Base-by-base conservation (phyloP, 2,113 vertebrate species). In the Oriolus oriolus region DNA sequence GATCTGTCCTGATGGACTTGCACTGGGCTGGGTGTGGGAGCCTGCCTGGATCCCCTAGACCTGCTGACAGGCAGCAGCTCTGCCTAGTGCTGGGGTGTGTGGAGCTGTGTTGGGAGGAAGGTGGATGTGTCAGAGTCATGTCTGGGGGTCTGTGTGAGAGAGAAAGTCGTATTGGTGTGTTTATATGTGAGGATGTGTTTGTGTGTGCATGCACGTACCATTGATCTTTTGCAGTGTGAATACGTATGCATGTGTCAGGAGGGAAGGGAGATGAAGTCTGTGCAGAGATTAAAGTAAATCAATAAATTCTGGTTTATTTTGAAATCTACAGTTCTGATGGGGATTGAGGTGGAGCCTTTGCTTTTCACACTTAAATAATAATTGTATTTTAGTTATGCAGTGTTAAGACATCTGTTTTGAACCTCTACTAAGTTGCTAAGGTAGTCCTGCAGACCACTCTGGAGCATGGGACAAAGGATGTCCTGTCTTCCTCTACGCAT, bases 1-100 rank as follows among this genome's bases (percentile, higher is more conserved):
- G 0, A 23, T 31, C 19, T 61, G 22, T 45, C 19, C 37, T 1
- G 0, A 11, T 19, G 24, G 18, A 61, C 16, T 20, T 75, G 49
- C 8, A 0, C 27, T 71, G 56, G 31, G 45, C 19, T 57, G 52
- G 13, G 6, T 41, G 30, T 13, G 21, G 37, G 31, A 92, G 9
- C 31, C 19, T 9, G 4, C 20, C 35, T 78, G n/a, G 37, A 54
- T 74, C 5, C 23, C 37, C 21, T 30, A 79, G 56, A 47, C 42
- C n/a, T 93, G 31, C 45, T 84, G 60, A 33, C 57, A 60, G 47
- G 16, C 31, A 78, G 39, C 56, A 87, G 3, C 21, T 8, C 47
- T 85, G 16, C 26, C 60, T 75, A 28, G 10, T 63, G 50, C 60
- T 91, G 60, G 31, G 19, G 9, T 31, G 11, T 80, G 70, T 11